Percentiles rank a stretch among this genome's conserved stretches.
These are phyloP conservation scores for Lepidurus apus DNA, from an alignment of 1,140 invertebrate species.

Conservation along the genomic window DNA sequence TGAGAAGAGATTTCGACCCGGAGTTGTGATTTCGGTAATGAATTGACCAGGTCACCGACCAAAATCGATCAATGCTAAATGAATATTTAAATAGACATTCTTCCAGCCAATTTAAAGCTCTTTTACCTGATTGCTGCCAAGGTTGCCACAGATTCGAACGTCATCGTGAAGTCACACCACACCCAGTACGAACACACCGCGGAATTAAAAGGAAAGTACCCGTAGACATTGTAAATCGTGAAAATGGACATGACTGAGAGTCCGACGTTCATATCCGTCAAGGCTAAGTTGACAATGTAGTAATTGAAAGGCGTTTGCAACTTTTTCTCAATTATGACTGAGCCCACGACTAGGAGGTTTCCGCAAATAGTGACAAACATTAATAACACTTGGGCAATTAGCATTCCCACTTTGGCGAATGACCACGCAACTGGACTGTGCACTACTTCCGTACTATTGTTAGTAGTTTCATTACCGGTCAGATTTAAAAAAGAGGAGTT, in stretches of 20 bases:
- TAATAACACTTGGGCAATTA: constrained; percentile 37
- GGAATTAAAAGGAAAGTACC: constrained; percentile 40
- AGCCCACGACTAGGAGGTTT: constrained; percentile 41
- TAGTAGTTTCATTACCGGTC: background rate
- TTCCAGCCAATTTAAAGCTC: background rate
- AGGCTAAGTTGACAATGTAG: constrained; percentile 42
- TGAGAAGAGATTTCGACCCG: constrained; percentile 39
- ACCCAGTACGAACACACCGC: constrained; percentile 46
- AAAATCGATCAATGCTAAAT: constrained; percentile 43
- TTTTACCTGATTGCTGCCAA: constrained; percentile 45
- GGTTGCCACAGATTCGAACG: constrained; percentile 46
- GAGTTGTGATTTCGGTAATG: constrained; percentile 44
- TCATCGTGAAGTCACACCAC: constrained; percentile 47
- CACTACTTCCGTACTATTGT: background rate
- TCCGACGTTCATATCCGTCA: constrained; percentile 42
- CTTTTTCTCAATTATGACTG: constrained; percentile 39
- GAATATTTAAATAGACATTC: background rate
- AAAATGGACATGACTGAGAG: constrained; percentile 42
- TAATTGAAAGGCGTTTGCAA: constrained; percentile 42
- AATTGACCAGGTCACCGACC: constrained; percentile 44
- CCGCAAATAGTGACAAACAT: constrained; percentile 40
- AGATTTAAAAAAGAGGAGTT: background rate
- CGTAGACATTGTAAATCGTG: constrained; percentile 40
- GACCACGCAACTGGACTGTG: constrained; percentile 25
- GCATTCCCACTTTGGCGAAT: constrained; percentile 29